Conservation (phyloP, 2,888 invertebrate genomes). For the Dendrolimus houi region DNA sequence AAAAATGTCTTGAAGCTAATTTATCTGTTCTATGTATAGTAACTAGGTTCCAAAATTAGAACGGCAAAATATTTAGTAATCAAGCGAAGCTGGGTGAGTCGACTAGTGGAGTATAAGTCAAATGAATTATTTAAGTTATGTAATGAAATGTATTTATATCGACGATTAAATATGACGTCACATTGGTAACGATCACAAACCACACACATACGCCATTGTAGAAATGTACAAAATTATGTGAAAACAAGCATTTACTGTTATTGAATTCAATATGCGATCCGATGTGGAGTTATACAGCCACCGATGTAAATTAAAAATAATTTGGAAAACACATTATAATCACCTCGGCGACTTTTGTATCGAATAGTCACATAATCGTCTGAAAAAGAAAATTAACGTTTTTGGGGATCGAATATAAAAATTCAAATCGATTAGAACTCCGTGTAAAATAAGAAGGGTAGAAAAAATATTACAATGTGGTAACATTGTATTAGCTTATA, state of each 20-base stretch:
- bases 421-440: slow-evolving; percentile 5
- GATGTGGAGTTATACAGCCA: slow-evolving; percentile 40
- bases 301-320: slow-evolving; percentile 31
- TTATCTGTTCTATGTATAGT: too few relatives aligned
- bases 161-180: too few relatives aligned
- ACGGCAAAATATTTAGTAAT: too few relatives aligned
- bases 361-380: slow-evolving; percentile 94
- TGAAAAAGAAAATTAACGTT: slow-evolving; percentile 78
- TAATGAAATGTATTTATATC: too few relatives aligned
- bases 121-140: too few relatives aligned
- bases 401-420: slow-evolving; percentile 21
- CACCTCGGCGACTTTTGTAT: slow-evolving; percentile 94
- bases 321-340: slow-evolving; percentile 60
- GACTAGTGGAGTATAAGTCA: too few relatives aligned
- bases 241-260: slow-evolving; percentile 9
- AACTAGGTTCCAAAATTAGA: too few relatives aligned
- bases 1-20: too few relatives aligned
- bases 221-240: too few relatives aligned
- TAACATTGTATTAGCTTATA: not conserved
- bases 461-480: slow-evolving; percentile 1
- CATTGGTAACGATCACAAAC: too few relatives aligned
- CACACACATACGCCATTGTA: too few relatives aligned
- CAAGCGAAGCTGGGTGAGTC: too few relatives aligned
- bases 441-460: not conserved
- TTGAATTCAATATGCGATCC: slow-evolving; percentile 16